Conservation (phyloP, 2,113 vertebrate species). For the Chiloscyllium plagiosum region DNA sequence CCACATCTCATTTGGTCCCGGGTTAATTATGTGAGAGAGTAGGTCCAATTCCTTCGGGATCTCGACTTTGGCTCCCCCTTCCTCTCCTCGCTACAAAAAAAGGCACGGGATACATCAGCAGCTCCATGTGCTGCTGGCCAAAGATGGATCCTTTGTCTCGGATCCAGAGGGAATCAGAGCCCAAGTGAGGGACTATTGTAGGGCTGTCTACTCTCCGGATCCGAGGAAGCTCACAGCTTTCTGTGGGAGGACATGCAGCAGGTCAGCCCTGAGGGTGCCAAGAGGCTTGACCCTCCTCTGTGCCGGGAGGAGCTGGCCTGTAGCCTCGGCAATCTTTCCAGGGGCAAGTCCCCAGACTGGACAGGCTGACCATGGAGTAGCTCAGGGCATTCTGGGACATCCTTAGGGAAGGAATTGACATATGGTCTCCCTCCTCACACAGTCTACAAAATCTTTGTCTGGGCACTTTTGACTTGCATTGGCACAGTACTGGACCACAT, state of each 20-base stretch:
- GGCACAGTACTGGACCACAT: neutral
- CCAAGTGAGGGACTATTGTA: neutral
- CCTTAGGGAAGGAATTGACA: neutral
- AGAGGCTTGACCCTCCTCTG: neutral
- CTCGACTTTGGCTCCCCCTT: too few relatives aligned
- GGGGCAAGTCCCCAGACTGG: neutral
- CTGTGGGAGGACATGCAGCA: neutral
- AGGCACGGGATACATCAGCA: too few relatives aligned
- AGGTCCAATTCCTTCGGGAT: too few relatives aligned
- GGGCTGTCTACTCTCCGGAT: too few relatives aligned
- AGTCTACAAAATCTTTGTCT: neutral
- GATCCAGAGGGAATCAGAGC: neutral
- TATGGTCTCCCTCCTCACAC: neutral
- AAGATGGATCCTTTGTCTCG: neutral
- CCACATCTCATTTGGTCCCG: too few relatives aligned
- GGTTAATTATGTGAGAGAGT: too few relatives aligned
- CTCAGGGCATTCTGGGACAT: neutral
- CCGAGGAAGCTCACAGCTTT: neutral
- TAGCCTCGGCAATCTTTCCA: neutral
- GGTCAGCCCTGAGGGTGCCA: neutral
- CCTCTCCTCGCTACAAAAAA: too few relatives aligned
- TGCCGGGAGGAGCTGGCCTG: neutral
- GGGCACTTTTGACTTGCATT: neutral
- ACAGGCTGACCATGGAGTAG: neutral
- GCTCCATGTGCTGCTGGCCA: too few relatives aligned